Evolutionary conservation across 2,888 invertebrate genomes (phyloP), one percentile per base, ranked within the genome.

Genomic region (Ophion obscuratus): DNA sequence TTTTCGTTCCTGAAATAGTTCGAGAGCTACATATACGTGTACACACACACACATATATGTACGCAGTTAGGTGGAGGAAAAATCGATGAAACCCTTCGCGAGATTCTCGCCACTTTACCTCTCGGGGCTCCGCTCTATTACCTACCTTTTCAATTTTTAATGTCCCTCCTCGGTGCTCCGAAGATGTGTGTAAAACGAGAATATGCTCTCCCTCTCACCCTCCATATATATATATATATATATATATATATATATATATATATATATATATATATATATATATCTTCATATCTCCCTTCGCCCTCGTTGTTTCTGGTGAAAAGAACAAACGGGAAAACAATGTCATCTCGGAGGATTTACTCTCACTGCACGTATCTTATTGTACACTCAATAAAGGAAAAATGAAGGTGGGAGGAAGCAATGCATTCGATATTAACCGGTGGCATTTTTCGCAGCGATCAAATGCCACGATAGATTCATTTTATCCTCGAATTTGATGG

Each of bases 81-180:
- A 83, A 83, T 83, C 83, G 78, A 83, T 83, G 73, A 14, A 62
- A 76, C 57, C 40, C 53, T 31, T 61, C 61, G 61, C n/a, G 47
- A 66, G 44, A 74, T 57, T 74, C 74, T 70, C 73, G 24, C 31
- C 66, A 68, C 68, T 70, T 61, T 79, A 61, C 6, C 73, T 61
- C 73, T 36, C 36, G 36, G 20, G 59, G 59, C 59, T 59, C 0
- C 40, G 17, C 31, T 61, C 73, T n/a, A 62, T 68, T 61, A 44
- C 66, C 61, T 27, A 44, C 5, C 53, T 27, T 40, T 68, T 79
- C 74, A 79, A 79, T 79, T 74, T 75, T 83, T 74, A 24, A 70
- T 68, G 24, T 44, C 47, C 36, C 67, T 75, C 59, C 74, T 75
- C 66, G 61, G 74, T 75, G 68, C 61, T 59, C n/a, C 53, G 68